Conservation (phyloP, 2,113 vertebrate genomes). For the Suncus etruscus region DNA sequence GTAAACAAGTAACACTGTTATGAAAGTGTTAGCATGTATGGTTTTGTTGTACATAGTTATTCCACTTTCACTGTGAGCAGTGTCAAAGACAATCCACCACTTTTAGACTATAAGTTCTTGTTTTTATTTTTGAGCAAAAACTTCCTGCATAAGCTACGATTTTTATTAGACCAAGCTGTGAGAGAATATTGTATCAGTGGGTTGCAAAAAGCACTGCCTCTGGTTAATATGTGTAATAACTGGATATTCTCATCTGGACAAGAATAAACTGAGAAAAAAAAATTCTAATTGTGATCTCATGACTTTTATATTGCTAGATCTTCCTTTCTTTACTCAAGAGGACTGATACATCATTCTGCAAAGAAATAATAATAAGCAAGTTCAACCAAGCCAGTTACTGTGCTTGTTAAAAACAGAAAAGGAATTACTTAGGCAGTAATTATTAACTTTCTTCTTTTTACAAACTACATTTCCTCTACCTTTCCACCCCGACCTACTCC, state of each 20-base stretch:
- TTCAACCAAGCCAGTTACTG: constrained; percentile 17
- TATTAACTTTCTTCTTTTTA: constrained; percentile 4
- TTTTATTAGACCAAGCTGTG: constrained; percentile 59
- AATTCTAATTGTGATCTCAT: constrained; percentile 41
- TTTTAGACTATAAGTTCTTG: not conserved
- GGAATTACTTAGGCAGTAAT: constrained; percentile 11
- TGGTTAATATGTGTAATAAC: constrained; percentile 60
- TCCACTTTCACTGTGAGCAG: not conserved
- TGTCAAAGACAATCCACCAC: not conserved
- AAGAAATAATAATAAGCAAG: constrained; percentile 51
- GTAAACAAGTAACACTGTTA: no score
- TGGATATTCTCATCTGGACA: constrained; percentile 58
- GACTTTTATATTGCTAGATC: not conserved
- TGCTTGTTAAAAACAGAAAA: constrained; percentile 54
- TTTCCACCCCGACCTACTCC: not conserved
- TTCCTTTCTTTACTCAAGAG: constrained; percentile 54
- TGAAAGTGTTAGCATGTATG: no score
- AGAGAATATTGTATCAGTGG: not conserved
- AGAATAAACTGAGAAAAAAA: constrained; percentile 7
- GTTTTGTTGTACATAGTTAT: no score
- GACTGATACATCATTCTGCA: constrained; percentile 28
- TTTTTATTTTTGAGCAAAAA: not conserved
- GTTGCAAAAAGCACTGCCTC: constrained; percentile 34
- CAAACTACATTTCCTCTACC: constrained; percentile 17
- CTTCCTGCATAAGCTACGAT: not conserved